Base-by-base conservation (phyloP, 2,888 invertebrate species). In the Orchesellides sinensis region DNA sequence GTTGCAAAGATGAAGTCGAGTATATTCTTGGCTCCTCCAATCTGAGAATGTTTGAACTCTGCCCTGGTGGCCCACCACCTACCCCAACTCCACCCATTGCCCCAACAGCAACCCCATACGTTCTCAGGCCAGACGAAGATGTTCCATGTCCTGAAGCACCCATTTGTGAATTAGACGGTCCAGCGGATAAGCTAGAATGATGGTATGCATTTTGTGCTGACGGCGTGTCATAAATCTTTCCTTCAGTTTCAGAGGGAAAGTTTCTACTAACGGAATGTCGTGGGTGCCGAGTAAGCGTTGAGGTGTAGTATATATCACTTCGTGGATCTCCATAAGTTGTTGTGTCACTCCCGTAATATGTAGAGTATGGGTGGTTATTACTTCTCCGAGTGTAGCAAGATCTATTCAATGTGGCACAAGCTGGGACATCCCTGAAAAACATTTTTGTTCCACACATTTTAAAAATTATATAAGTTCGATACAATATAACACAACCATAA, bases 231-330 rank as follows among this genome's bases (percentile, higher is more conserved):
- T 85, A 85, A n/a, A 85, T 85, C 40, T 85, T 85, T 19, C 65
- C 70, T 61, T 84, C 85, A 17, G 74, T 45, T 29, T 83, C 84
- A 8, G 82, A 66, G 6, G 83, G 83, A 77, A 80, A 84, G 29
- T 83, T 83, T 21, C 85, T 32, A 23, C 40, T 81, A 0, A 69
- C 77, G 6, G 85, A 77, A 69, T 86, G 84, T 54, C 87, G 73
- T n/a, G 88, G 84, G 63, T 88, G 88, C 32, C 88, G 69, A 14
- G 84, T 86, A 0, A 88, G 78, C 27, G 88, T 88, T 14, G 88
- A 87, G 45, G 88, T 88, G 78, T 87, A 88, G 77, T 88, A 88
- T 77, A 88, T 88, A 72, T 88, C 88, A 85, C 85, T 87, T 47
- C 87, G 73, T 12, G 88, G 88, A 47, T 87, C 87, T 29, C 83